phyloP scores from a whole-genome alignment of 2,888 invertebrate species.

The Tipula vernalis region DNA sequence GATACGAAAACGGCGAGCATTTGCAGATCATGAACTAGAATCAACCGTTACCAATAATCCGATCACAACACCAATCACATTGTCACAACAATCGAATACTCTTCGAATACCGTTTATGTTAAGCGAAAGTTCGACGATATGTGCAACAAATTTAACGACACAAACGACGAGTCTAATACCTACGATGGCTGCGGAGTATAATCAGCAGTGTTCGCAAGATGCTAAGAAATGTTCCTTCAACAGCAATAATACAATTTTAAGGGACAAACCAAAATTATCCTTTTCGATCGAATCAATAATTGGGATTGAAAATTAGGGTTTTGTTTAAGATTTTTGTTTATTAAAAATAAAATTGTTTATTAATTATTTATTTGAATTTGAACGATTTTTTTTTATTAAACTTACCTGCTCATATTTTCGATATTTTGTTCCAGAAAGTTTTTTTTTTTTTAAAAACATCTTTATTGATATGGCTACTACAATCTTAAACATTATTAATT shows the following conservation, averaged over 20 bases:
- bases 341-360: background rate
- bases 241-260: background rate
- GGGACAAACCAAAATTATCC: slow-evolving; percentile 34
- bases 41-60: slow-evolving; percentile 21
- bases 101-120: background rate
- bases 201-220: background rate
- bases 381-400: background rate
- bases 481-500: too few species aligned
- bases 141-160: background rate
- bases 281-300: slow-evolving; percentile 61
- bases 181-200: background rate
- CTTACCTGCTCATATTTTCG: too few species aligned
- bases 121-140: background rate
- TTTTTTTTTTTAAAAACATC: too few species aligned
- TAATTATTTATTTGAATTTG: background rate
- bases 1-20: slow-evolving; percentile 38
- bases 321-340: background rate
- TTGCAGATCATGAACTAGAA: slow-evolving; percentile 38
- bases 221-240: background rate
- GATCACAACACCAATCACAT: slow-evolving; percentile 10
- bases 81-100: background rate
- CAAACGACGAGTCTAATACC: background rate
- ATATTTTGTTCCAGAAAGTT: too few species aligned
- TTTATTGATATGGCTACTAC: too few species aligned
- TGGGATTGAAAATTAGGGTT: slow-evolving; percentile 36